Percentiles rank a stretch among this genome's conserved stretches.
phyloP scores from a whole-genome alignment of 1,140 invertebrate genomes.

The Drosophila nikananu region DNA sequence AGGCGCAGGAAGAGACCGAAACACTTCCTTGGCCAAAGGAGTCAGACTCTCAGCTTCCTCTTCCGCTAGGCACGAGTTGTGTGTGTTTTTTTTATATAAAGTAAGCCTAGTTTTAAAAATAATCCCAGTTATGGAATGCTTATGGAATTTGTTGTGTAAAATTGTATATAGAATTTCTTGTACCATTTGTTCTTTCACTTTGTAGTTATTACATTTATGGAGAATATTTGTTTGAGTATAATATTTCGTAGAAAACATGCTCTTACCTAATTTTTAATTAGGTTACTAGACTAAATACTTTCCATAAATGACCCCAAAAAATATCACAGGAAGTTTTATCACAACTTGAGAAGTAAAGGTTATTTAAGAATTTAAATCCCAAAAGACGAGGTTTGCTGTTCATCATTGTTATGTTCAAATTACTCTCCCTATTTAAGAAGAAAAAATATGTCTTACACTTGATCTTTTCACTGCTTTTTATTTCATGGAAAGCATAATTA shows the following conservation, averaged over 20 bases:
- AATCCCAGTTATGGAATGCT: background rate
- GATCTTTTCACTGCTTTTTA: constrained; percentile 9
- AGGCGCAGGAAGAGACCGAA: constrained; percentile 15
- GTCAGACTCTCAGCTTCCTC: constrained; percentile 7
- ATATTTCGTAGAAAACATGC: background rate
- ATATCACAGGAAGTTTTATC: background rate
- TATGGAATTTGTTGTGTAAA: background rate
- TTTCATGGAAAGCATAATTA: constrained; percentile 5
- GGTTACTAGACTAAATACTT: background rate
- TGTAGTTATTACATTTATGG: background rate
- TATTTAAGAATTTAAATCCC: background rate
- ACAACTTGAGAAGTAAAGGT: rapidly evolving
- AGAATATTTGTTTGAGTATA: background rate
- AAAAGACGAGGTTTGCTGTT: background rate
- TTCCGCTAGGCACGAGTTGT: background rate
- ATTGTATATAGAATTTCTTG: background rate
- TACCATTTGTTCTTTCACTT: too few relatives aligned
- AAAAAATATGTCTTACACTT: background rate
- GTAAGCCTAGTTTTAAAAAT: background rate
- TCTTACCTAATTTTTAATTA: background rate
- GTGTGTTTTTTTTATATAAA: background rate
- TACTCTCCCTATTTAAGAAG: background rate
- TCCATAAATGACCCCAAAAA: too few relatives aligned
- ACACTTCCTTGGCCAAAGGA: constrained; percentile 11
- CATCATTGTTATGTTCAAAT: background rate